Conservation (phyloP, 2,888 invertebrate species). For the Laothoe populi region DNA sequence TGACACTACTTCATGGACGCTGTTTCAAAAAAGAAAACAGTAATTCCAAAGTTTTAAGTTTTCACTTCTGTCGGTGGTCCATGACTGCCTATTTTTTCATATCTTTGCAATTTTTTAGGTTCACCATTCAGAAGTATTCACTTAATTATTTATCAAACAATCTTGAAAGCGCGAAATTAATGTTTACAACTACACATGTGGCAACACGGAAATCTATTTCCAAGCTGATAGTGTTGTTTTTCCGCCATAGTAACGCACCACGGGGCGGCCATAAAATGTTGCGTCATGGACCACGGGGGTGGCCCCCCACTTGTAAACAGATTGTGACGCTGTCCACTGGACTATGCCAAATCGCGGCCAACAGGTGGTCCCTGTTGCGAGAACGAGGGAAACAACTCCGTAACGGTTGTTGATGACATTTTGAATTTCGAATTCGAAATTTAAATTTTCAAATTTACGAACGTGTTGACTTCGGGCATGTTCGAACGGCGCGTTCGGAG, state of each 20-base stretch:
- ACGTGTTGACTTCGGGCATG: constrained; percentile 48
- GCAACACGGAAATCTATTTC: constrained; percentile 79
- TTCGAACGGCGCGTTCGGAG: constrained; percentile 60
- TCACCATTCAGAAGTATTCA: not conserved
- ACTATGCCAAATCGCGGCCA: constrained; percentile 73
- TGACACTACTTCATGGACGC: too few relatives aligned
- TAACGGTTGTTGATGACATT: constrained; percentile 32
- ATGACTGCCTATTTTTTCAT: too few relatives aligned
- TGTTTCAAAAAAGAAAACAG: too few relatives aligned
- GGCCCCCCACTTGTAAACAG: constrained; percentile 80
- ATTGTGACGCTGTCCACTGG: constrained; percentile 74
- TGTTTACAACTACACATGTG: constrained; percentile 62
- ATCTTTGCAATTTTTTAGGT: not conserved
- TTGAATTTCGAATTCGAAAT: constrained; percentile 35
- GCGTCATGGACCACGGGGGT: constrained; percentile 70
- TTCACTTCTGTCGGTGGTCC: too few relatives aligned
- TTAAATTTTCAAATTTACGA: constrained; percentile 43
- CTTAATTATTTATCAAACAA: constrained; percentile 8
- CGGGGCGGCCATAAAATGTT: constrained; percentile 74
- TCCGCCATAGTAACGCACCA: constrained; percentile 76
- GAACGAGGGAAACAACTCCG: not conserved
- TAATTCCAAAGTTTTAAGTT: too few relatives aligned
- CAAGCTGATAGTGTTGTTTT: constrained; percentile 68
- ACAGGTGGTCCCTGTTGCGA: constrained; percentile 68
- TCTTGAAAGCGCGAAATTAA: constrained; percentile 50